A percentile compares a stretch with the other conserved stretches of the same genome.
These are phyloP conservation scores for Holcopasites calliopsidis DNA, from an alignment of 1,140 invertebrate species.

Conservation along the genomic window DNA sequence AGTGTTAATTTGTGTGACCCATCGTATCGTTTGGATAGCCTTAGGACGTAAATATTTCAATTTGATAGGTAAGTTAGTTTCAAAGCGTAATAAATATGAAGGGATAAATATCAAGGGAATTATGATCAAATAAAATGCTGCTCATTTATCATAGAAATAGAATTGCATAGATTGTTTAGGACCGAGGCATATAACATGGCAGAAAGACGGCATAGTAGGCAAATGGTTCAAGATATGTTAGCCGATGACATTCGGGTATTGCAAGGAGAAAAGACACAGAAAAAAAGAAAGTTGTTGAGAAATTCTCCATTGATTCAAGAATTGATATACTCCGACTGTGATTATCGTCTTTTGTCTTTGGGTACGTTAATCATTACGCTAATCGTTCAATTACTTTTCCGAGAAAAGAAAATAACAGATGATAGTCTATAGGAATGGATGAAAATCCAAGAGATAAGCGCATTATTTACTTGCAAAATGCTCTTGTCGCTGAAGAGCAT, in stretches of 20 bases:
- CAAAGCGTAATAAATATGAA: not conserved
- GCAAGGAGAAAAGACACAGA: slow-evolving; percentile 61
- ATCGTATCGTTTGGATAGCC: slow-evolving; percentile 83
- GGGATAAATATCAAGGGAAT: too few relatives aligned
- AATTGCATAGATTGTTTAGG: slow-evolving; percentile 82
- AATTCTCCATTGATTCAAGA: slow-evolving; percentile 69
- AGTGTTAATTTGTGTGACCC: slow-evolving; percentile 80
- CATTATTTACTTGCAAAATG: slow-evolving; percentile 68
- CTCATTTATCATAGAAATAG: slow-evolving; percentile 79
- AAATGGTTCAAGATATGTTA: slow-evolving; percentile 55
- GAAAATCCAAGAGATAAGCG: slow-evolving; percentile 60
- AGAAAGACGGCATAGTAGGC: slow-evolving; percentile 46
- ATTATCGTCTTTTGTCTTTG: slow-evolving; percentile 66
- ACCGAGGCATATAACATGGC: slow-evolving; percentile 81
- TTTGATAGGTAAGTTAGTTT: slow-evolving; percentile 79
- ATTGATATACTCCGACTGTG: slow-evolving; percentile 63
- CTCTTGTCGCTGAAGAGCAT: slow-evolving; percentile 68
- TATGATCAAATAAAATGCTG: not conserved
- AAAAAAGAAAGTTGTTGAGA: slow-evolving; percentile 63
- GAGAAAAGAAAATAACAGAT: slow-evolving; percentile 3
- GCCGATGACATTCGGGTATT: slow-evolving; percentile 67
- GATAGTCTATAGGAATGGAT: slow-evolving; percentile 44
- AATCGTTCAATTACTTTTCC: not conserved
- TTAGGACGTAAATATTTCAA: slow-evolving; percentile 80
- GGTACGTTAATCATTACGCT: slow-evolving; percentile 48